Evolutionary conservation across 1,140 invertebrate species (phyloP), one percentile per base, ranked within the genome.

Genomic region (Zaprionus nigranus): DNA sequence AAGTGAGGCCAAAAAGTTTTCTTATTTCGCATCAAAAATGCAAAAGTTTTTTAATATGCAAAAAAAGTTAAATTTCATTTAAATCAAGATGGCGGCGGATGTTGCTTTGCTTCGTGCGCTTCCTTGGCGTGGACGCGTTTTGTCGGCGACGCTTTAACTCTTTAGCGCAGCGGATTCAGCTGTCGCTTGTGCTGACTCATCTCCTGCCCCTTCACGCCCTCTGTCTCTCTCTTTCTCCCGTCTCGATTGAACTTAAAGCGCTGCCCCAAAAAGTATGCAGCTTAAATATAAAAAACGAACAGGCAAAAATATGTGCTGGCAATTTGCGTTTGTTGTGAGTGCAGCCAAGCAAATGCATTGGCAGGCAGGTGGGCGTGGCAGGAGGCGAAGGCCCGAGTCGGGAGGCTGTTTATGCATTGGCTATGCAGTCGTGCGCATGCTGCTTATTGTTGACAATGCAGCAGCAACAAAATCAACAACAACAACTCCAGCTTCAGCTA

Each of bases 1-100:
- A 62, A 65, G 57, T 62, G 62, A 79, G 38, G 57, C 60, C 57
- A 20, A 67, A 85, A 87, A 88, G 84, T 87, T 87, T 87, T 88
- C 84, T 87, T 88, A 87, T 87, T 84, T 88, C 81, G 81, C 74
- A 67, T 81, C 70, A 84, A 87, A 83, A 87, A 88, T 87, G 78
- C 78, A 81, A 87, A 87, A 87, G 84, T 87, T 87, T 87, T 87
- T 87, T 87, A 87, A 87, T 87, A 87, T 87, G 84, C 84, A 71
- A 63, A 84, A 84, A 46, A 84, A 87, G 74, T 84, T 83, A 79
- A 87, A 87, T 87, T 88, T 88, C 78, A 88, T 87, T 87, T 88
- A 88, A 87, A 84, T 87, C 84, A 81, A 88, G 84, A 80, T 70
- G 75, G 70, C 78, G 61, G 81, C 67, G 69, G 56, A 68, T 65